Base-by-base conservation (phyloP, 2,797 vertebrate species). In the Gila robusta region DNA sequence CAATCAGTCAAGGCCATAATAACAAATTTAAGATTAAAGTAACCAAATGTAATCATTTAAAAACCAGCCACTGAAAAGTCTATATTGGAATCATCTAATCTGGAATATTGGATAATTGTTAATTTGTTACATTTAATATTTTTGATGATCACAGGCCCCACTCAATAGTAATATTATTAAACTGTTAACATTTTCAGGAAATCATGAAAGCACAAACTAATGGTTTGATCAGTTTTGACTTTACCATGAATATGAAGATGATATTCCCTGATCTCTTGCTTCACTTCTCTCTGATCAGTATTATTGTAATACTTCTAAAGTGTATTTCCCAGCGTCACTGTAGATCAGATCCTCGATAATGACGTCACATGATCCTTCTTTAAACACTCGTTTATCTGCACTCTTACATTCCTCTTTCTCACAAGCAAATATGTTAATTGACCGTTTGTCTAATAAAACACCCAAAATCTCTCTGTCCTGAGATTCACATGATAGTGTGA, bases 211-310 rank as follows among this genome's bases (percentile, higher is more conserved):
- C 1, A 41, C 16, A 52, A 32, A 32, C 28, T 67, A 16, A 21
- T 6, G 21, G 4, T 12, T n/a, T n/a, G 5, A 71, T 71, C 37
- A 16, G 71, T 47, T 28, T 5, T 28, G 1, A 11, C 72, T 49
- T 72, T 72, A 74, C 71, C 71, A 0, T 74, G 12, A 74, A 74
- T 74, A 47, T 74, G 44, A 32, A 74, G 44, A 4, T 72, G 6
- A 23, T 72, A 72, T 6, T 26, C 23, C 12, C 1, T 1, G 4
- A 11, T 39, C 23, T 26, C 3, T 35, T 3, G 35, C 35, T 35
- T 2, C 39, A 14, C 0, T 1, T 5, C 1, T 17, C 1, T 16
- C 3, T 8, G 23, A 19, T 0, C 1, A 49, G 2, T 3, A 35
- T 35, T 35, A 35, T 35, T 35, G 35, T 17, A 17, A 32, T 49